Conservation (phyloP, 1,140 invertebrate species). For the Streblospio benedicti region DNA sequence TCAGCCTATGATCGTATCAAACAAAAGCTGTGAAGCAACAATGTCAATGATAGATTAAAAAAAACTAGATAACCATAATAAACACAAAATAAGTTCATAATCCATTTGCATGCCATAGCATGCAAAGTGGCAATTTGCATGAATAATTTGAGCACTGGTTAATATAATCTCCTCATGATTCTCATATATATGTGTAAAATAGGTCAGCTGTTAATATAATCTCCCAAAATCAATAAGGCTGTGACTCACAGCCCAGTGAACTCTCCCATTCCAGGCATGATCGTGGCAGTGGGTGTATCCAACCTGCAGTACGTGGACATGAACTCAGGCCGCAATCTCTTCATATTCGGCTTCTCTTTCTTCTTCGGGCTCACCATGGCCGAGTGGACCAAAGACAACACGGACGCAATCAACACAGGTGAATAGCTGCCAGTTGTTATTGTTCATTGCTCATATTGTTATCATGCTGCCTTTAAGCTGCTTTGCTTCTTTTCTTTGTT, state of each 20-base stretch:
- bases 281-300: slow-evolving; percentile 53
- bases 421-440: too few species aligned
- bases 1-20: too few species aligned
- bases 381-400: slow-evolving; percentile 5
- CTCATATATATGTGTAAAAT: neutral
- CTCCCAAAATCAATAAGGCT: too few species aligned
- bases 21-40: too few species aligned
- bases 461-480: too few species aligned
- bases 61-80: too few species aligned
- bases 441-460: too few species aligned
- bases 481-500: too few species aligned
- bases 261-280: slow-evolving; percentile 25
- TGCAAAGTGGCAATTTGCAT: neutral
- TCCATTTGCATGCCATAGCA: too few species aligned
- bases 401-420: slow-evolving; percentile 9
- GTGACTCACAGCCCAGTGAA: neutral
- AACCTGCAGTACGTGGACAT: slow-evolving; percentile 73
- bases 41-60: too few species aligned
- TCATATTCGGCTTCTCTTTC: slow-evolving; percentile 78
- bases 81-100: too few species aligned
- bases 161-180: neutral
- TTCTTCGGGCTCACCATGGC: slow-evolving; percentile 67
- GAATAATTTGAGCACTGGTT: neutral
- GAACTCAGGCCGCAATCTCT: slow-evolving; percentile 69
- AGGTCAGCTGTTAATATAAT: too few species aligned